These are phyloP conservation scores for Kryptopterus vitreolus DNA, from an alignment of 2,797 vertebrate species.

Conservation along the genomic window DNA sequence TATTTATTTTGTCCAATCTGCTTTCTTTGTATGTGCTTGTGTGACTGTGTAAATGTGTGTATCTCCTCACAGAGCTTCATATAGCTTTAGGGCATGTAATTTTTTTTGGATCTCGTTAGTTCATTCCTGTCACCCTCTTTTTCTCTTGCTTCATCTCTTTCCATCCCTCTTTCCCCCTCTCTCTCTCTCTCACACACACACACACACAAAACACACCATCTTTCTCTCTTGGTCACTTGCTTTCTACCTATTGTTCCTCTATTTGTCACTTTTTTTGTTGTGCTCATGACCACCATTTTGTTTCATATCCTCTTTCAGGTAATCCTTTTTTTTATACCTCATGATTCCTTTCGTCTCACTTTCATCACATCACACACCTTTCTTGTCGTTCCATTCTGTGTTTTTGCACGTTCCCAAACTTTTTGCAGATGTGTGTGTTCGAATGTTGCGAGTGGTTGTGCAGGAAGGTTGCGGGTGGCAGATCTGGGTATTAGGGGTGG, in stretches of 20 bases:
- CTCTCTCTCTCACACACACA: neutral
- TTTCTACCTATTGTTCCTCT: neutral
- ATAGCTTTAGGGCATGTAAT: conserved; percentile 74
- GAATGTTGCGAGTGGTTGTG: conserved; percentile 61
- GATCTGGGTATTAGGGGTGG: conserved; percentile 49
- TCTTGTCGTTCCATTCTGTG: neutral
- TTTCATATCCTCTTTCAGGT: neutral
- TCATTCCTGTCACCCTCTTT: conserved; percentile 75
- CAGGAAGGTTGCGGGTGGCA: conserved; percentile 7
- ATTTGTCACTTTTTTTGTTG: neutral
- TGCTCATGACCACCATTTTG: neutral
- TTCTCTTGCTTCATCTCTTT: conserved; percentile 58
- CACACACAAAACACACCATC: neutral
- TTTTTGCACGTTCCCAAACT: conserved; percentile 11
- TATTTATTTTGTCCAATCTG: neutral
- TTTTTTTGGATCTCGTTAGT: conserved; percentile 70
- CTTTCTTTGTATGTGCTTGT: conserved; percentile 27
- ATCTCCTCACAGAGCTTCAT: conserved; percentile 75
- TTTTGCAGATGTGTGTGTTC: conserved; percentile 46
- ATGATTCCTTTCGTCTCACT: neutral
- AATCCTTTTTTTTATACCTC: neutral
- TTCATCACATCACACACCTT: neutral
- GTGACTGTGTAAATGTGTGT: conserved; percentile 33
- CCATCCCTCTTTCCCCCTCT: conserved; percentile 62
- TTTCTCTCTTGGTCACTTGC: conserved; percentile 1